Conservation (phyloP, 2,113 vertebrate species). For the Trachemys scripta region DNA sequence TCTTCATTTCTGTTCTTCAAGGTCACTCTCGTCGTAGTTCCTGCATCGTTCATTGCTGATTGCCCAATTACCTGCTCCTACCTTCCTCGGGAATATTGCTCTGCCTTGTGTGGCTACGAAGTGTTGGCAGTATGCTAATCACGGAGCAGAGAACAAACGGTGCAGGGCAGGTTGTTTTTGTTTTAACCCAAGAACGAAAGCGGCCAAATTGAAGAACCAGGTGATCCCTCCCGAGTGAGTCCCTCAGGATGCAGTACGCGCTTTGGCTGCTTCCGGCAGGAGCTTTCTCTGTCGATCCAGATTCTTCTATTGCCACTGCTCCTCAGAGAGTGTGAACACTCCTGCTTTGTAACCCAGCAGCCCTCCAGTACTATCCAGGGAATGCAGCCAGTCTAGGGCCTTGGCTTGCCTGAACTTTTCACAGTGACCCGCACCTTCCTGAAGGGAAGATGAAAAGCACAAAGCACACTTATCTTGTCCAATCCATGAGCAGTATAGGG, state of each 20-base stretch:
- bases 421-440: neutral
- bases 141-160: constrained; percentile 30
- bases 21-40: constrained; percentile 30
- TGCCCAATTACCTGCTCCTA: constrained; percentile 53
- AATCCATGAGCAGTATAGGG: neutral
- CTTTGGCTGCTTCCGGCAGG: neutral
- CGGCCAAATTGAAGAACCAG: neutral
- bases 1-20: neutral
- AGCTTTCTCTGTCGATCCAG: neutral
- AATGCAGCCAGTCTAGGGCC: accelerated
- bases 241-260: accelerated
- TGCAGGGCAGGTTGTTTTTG: neutral
- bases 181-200: constrained; percentile 36
- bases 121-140: constrained; percentile 53
- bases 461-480: neutral
- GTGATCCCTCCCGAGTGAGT: neutral
- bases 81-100: constrained; percentile 51
- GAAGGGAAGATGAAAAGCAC: neutral
- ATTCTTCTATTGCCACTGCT: accelerated
- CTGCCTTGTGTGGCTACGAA: constrained; percentile 33
- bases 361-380: neutral
- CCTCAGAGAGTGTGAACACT: neutral
- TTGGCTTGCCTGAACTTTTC: neutral
- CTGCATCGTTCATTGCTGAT: constrained; percentile 56
- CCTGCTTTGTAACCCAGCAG: neutral